Base-by-base conservation (phyloP, 2,888 invertebrate species). In the Rotaria magnacalcarata region DNA sequence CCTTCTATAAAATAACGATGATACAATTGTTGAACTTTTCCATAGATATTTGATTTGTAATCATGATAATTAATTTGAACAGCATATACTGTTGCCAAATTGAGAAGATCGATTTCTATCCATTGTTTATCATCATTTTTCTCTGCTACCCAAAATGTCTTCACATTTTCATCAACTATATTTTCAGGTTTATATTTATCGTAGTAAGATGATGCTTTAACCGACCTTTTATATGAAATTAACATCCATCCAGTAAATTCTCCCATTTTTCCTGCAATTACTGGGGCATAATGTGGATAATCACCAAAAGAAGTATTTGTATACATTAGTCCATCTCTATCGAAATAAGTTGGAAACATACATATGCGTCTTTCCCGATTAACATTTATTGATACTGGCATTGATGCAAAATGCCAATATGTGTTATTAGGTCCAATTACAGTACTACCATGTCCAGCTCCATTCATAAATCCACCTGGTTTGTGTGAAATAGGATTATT, bases 401-500 rank as follows among this genome's bases (percentile, higher is more conserved):
- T 75, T 24, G 75, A 43, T 24, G 75, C 75, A 75, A 75, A 75
- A 47, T 75, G 75, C 75, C 75, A 75, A 75, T 75, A 43, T 8
- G 14, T 43, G 24, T 43, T 47, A 8, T 47, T 43, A 6, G 75
- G 75, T 16, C 75, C 75, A 43, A 75, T 43, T 4, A 75, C 75
- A 21, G 75, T 75, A 75, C 75, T 75, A 21, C 75, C 75, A 75
- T 75, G 75, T 19, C 75, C 75, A 43, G 75, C 75, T 41, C 75
- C 75, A 24, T 75, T 75, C 47, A 75, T 75, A 75, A 75, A 75
- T 24, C 75, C 75, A 41, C 75, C 75, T 43, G 75, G 75, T 75
- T 75, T 75, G 27, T 75, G 43, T 24, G 75, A 75, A 21, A 75
- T 24, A 10, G 75, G 75, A 43, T 75, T 75, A 10, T 75, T 75